phyloP scores from a whole-genome alignment of 2,797 vertebrate species.

The Ceyx erithaca region DNA sequence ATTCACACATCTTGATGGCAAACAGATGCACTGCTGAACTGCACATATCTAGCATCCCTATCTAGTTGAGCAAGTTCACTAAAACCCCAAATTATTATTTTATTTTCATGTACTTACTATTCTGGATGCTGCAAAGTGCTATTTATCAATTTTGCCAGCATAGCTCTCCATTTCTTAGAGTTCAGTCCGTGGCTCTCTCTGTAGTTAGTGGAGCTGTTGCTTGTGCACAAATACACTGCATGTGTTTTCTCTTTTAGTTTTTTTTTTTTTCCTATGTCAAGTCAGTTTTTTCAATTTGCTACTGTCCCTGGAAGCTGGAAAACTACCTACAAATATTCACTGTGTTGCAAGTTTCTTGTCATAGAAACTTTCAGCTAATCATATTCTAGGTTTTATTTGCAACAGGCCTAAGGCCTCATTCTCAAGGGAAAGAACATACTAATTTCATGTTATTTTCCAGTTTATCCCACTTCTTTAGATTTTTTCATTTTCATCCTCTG shows the following conservation, averaged over 20 bases:
- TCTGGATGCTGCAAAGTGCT: background rate
- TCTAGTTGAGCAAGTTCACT: background rate
- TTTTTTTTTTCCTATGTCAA: conserved; percentile 30
- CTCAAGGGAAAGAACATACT: conserved; percentile 39
- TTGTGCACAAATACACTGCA: background rate
- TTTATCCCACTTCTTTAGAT: background rate
- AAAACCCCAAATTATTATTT: background rate
- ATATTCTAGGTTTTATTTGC: conserved; percentile 59
- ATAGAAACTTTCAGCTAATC: conserved; percentile 49
- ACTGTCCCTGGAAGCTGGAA: conserved; percentile 20
- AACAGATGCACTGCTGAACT: background rate
- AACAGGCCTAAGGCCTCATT: conserved; percentile 30
- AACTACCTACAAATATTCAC: conserved; percentile 62
- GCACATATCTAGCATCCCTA: background rate
- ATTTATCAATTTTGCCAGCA: conserved; percentile 18
- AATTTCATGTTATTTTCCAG: conserved; percentile 63
- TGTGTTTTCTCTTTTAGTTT: background rate
- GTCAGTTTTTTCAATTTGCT: conserved; percentile 50
- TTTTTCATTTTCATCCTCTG: conserved; percentile 5
- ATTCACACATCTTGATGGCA: background rate
- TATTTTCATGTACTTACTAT: background rate
- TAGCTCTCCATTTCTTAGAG: background rate
- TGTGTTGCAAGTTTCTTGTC: conserved; percentile 74
- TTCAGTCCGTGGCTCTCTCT: conserved; percentile 37
- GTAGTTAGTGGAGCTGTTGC: background rate